Conservation (phyloP, 1,140 invertebrate species). For the Rhyacophila brunnea region DNA sequence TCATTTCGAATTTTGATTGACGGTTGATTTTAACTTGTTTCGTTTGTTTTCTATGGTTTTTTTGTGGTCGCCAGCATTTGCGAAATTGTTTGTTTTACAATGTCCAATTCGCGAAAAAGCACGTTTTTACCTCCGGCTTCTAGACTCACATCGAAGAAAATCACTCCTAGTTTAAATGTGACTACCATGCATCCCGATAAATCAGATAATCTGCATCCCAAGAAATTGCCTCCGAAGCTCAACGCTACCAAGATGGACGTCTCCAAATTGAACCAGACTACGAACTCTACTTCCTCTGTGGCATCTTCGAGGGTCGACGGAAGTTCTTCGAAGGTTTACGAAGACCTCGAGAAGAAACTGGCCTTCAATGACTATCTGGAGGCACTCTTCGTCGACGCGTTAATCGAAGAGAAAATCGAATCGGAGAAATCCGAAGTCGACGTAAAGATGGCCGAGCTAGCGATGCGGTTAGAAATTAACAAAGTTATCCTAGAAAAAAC, state of each 20-base stretch:
- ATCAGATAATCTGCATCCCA: too few species aligned
- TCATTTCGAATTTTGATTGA: too few species aligned
- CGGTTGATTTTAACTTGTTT: too few species aligned
- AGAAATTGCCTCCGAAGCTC: too few species aligned
- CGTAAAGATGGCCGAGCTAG: constrained; percentile 43
- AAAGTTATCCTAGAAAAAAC: constrained; percentile 45
- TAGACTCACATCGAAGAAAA: too few species aligned
- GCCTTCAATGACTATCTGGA: constrained; percentile 33
- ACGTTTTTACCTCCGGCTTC: too few species aligned
- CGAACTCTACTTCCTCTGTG: background rate
- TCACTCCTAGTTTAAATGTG: too few species aligned
- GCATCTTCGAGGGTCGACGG: background rate
- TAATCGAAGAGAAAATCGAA: constrained; percentile 45
- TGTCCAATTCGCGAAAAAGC: too few species aligned
- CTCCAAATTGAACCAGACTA: background rate
- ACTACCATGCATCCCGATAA: too few species aligned
- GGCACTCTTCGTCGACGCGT: constrained; percentile 42
- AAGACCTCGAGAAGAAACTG: constrained; percentile 16
- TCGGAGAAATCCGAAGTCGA: constrained; percentile 44
- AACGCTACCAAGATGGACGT: background rate
- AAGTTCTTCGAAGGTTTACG: background rate
- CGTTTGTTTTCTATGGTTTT: too few species aligned
- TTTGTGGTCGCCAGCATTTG: too few species aligned
- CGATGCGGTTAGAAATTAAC: constrained; percentile 43
- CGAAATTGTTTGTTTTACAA: too few species aligned